These are phyloP conservation scores for Drosophila obscura DNA, from an alignment of 1,140 invertebrate genomes.

Conservation along the genomic window DNA sequence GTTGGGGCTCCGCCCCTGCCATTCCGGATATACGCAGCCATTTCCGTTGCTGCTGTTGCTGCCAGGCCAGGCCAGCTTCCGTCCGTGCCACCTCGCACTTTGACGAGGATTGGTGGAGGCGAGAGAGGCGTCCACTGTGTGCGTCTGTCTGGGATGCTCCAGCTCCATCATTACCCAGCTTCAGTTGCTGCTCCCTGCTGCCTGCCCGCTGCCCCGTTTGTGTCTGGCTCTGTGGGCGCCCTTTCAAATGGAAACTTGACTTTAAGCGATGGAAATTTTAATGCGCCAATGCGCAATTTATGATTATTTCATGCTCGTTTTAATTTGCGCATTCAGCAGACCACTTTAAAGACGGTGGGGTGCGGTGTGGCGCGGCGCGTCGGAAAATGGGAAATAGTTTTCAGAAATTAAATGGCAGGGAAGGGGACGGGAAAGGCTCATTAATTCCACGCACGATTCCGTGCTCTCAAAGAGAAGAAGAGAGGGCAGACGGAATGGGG, in stretches of 20 bases:
- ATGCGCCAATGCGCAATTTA: constrained; percentile 79
- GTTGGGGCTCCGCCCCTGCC: constrained; percentile 25
- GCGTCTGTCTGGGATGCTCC: constrained; percentile 34
- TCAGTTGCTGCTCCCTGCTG: not conserved
- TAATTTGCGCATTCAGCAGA: constrained; percentile 69
- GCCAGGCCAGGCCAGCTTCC: constrained; percentile 53
- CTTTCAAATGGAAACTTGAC: constrained; percentile 45
- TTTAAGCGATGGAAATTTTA: constrained; percentile 69
- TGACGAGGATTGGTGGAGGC: not conserved
- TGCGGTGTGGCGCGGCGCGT: not conserved
- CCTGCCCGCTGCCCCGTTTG: not conserved
- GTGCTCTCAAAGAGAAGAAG: constrained; percentile 8
- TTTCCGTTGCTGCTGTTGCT: constrained; percentile 50
- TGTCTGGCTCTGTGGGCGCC: constrained; percentile 19
- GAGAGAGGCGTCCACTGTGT: constrained; percentile 20
- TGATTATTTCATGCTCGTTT: constrained; percentile 74
- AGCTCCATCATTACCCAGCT: not conserved
- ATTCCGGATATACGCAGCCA: constrained; percentile 63
- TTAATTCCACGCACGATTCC: constrained; percentile 75
- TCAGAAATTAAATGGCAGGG: constrained; percentile 8
- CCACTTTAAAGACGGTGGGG: constrained; percentile 50
- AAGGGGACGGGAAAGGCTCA: constrained; percentile 41
- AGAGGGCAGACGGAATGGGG: constrained; percentile 1
- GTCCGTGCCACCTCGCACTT: constrained; percentile 7
- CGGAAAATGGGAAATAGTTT: constrained; percentile 29